Conservation (phyloP, 2,113 vertebrate species). For the Mystacornis crossleyi region DNA sequence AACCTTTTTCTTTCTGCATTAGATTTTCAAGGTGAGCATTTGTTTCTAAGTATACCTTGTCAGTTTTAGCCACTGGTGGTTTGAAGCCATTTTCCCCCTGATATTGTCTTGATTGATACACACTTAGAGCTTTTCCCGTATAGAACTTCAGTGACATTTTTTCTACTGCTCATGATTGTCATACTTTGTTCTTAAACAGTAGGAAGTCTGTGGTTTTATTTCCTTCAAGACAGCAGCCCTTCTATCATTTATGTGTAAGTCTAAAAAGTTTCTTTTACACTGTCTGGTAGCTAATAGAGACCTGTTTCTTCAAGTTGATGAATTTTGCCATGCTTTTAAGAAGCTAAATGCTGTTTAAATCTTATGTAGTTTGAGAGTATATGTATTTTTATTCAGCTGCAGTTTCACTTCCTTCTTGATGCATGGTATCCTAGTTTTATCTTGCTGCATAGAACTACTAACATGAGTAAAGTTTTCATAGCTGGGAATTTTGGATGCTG, state of each 20-base stretch:
- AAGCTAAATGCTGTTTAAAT: neutral
- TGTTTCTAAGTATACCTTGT: slow-evolving; percentile 44
- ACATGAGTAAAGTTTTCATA: neutral
- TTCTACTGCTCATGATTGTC: slow-evolving; percentile 34
- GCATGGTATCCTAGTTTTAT: neutral
- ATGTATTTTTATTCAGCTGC: neutral
- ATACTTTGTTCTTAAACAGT: slow-evolving; percentile 56
- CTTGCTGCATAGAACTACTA: neutral
- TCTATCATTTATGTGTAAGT: neutral
- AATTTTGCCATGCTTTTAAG: slow-evolving; percentile 20
- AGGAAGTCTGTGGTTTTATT: slow-evolving; percentile 46
- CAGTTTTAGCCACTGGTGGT: slow-evolving; percentile 29
- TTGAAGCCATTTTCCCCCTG: slow-evolving; percentile 44
- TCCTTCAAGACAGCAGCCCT: slow-evolving; percentile 18
- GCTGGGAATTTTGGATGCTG: neutral
- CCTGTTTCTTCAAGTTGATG: slow-evolving; percentile 23
- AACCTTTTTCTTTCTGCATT: slow-evolving; percentile 43
- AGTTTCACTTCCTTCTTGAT: neutral
- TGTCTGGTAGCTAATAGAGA: slow-evolving; percentile 40
- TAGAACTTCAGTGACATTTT: slow-evolving; percentile 47
- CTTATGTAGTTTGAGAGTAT: neutral
- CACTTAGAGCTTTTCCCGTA: slow-evolving; percentile 54
- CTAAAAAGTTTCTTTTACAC: neutral
- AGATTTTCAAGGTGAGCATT: slow-evolving; percentile 54
- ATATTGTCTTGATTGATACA: slow-evolving; percentile 42